Base-by-base conservation (phyloP, 92 coral and sea anemone species). In the Palythoa grandiflora region DNA sequence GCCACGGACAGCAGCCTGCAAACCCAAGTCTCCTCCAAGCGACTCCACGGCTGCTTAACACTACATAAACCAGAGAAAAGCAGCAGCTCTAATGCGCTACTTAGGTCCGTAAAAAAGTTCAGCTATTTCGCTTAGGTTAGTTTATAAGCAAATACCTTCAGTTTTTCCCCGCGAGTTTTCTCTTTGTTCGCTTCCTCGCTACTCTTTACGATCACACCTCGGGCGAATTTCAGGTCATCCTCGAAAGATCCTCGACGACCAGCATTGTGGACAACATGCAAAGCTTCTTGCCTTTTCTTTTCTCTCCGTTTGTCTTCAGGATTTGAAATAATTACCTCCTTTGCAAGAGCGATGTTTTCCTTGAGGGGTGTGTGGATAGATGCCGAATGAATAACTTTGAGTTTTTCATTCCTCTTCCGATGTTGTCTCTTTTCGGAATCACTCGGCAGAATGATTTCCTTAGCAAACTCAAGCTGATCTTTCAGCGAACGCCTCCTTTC, bases 391-490 rank as follows among this genome's bases (percentile, higher is more conserved):
- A 80, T 68, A 19, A 80, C 85, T 38, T 39, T 37, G 3, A 80
- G 28, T 3, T 80, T 80, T 17, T 80, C 60, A 5, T 47, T 5
- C 17, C 85, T 36, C 38, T 65, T 80, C 2, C 85, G 59, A 10
- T 80, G 57, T 68, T 80, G 40, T 39, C 19, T 80, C 40, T n/a
- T 80, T 0, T 80, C 75, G 4, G 9, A 37, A 3, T 80, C 44
- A n/a, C 38, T 15, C 16, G 65, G 54, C 59, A 65, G 10, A n/a
- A 80, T 80, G 37, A 68, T 40, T 6, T 48, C 40, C 57, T 80
- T 80, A 9, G 85, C 85, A 80, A 80, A 80, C 38, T 21, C 14
- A 13, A 80, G 55, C 55, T 80, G 85, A 40, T 80, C 85, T 65
- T 40, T 65, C 39, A 80, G 36, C 21, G 85, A 80, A 20, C 6